Conservation (phyloP, 2,888 invertebrate genomes). For the Lepidochitona cinerea region DNA sequence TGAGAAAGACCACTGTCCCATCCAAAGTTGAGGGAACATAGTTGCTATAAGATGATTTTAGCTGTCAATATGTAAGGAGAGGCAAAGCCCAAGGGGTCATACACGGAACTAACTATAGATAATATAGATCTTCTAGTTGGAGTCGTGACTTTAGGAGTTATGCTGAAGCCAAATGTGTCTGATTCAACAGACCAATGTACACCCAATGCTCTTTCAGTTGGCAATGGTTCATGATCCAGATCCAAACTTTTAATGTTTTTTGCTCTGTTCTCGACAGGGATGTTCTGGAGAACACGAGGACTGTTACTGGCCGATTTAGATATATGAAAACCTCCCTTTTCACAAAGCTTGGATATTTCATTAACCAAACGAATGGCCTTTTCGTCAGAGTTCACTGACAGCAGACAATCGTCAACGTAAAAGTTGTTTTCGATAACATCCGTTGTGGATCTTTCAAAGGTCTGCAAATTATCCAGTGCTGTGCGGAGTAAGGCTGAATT, state of each 20-base stretch:
- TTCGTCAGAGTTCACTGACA: neutral
- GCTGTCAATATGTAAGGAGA: constrained; percentile 1
- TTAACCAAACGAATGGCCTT: neutral
- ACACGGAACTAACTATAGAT: constrained; percentile 2
- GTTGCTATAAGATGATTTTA: neutral
- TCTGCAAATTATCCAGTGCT: neutral
- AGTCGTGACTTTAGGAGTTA: neutral
- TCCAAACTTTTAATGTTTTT: neutral
- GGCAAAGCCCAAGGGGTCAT: constrained; percentile 12
- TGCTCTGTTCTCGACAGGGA: constrained; percentile 10
- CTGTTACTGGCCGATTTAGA: constrained; percentile 16
- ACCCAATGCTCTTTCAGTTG: constrained; percentile 9
- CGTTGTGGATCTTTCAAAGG: neutral
- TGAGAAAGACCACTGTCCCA: neutral
- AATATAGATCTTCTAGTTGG: constrained; percentile 11
- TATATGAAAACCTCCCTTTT: constrained; percentile 10
- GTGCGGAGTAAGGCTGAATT: neutral
- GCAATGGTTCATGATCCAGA: constrained; percentile 4
- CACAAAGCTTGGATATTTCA: constrained; percentile 9
- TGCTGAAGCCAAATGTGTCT: constrained; percentile 7
- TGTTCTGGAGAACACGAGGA: constrained; percentile 7
- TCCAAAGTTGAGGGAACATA: neutral
- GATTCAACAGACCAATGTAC: constrained; percentile 11
- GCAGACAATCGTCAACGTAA: neutral
- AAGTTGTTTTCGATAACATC: neutral